phyloP scores from a whole-genome alignment of 2,888 invertebrate genomes.

The Zaprionus lineosus region DNA sequence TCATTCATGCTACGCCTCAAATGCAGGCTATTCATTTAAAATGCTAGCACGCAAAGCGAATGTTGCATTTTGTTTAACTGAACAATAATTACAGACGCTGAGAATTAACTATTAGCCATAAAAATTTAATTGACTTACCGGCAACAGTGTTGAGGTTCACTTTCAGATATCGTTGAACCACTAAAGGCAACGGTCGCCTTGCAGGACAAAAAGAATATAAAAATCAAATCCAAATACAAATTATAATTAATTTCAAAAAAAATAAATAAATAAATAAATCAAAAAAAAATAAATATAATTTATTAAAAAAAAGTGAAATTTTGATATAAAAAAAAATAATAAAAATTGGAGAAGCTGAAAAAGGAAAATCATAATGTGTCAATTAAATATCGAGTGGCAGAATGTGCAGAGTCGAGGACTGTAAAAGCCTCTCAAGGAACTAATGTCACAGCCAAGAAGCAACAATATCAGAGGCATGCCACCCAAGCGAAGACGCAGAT shows the following conservation, averaged over 20 bases:
- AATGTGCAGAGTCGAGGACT: constrained; percentile 64
- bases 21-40: too few relatives aligned
- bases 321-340: neutral
- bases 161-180: constrained; percentile 66
- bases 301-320: too few relatives aligned
- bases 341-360: neutral
- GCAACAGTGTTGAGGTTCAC: constrained; percentile 8
- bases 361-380: constrained; percentile 37
- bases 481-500: constrained; percentile 81
- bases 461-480: constrained; percentile 68
- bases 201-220: neutral
- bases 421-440: constrained; percentile 15
- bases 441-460: neutral
- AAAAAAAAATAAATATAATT: too few relatives aligned
- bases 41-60: too few relatives aligned
- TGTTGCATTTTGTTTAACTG: too few relatives aligned
- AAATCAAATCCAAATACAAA: too few relatives aligned
- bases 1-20: too few relatives aligned
- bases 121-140: too few relatives aligned
- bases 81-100: too few relatives aligned
- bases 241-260: too few relatives aligned
- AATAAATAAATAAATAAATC: too few relatives aligned
- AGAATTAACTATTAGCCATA: too few relatives aligned
- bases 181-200: constrained; percentile 44
- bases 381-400: constrained; percentile 50